Evolutionary conservation across 2,888 invertebrate species (phyloP), one percentile per base, ranked within the genome.

Genomic region (Rhogogaster chlorosoma): DNA sequence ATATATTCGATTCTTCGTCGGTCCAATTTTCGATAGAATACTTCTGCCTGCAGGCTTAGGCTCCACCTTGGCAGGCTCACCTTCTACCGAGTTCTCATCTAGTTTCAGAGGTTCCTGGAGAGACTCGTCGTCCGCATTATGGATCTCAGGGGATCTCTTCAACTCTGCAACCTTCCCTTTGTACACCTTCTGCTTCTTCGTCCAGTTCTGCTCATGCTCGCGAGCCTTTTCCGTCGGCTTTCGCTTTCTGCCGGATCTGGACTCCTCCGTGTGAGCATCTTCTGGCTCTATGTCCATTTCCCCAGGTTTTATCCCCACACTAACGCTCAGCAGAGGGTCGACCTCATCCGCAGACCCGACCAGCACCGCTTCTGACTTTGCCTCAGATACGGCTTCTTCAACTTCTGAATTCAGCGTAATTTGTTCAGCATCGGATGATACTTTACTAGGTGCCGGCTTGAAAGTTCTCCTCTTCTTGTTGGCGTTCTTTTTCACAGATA

Each of bases 211-310:
- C 86, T 92, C 92, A 77, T 92, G 91, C 53, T 92, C 92, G 1
- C 92, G 89, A 0, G 93, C 93, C 84, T 92, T 93, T 77, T 93
- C 93, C 0, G 93, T 93, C 0, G 91, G 90, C 83, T 93, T 93
- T 4, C 93, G 88, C 84, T 93, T 93, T 61, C 93, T 91, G 6
- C 93, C 93, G 0, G 93, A 93, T 75, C 93, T 89, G 1, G 92
- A 91, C 42, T 92, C 93, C 36, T 93, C 93, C 9, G 86, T 9
- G 73, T 90, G 86, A 10, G 88, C 3, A 57, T 84, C 84, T 85
- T 86, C 42, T 64, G 84, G n/a, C 32, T 22, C 29, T 0, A 38
- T 10, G 5, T 84, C 83, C 22, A 82, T 78, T 22, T 86, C 80
- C 18, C 86, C 86, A 29, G 29, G 7, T 18, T 10, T 83, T 64